Evolutionary conservation across 1,140 invertebrate species (phyloP), one percentile per base, ranked within the genome.

Genomic region (Euura saliciscinereae): DNA sequence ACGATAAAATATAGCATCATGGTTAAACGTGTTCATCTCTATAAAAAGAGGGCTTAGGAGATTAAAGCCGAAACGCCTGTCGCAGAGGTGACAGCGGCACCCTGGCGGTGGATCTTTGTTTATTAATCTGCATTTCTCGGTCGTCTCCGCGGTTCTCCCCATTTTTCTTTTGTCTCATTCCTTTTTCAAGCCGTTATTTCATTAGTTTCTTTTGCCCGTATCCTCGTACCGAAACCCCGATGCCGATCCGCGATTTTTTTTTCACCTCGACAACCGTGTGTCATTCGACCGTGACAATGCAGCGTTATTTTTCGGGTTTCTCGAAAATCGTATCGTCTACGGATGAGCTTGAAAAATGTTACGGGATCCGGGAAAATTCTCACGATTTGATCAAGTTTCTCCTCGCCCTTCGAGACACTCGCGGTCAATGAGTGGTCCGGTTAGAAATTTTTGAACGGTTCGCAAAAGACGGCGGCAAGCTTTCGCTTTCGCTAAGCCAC

Each of bases 211-310:
- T 28, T 28, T 28, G 28, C 28, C 28, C 28, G 28, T 28, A 28
- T 28, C 28, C 28, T 28, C 28, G 28, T 28, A 28, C 28, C 28
- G 28, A 28, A 28, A 28, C 28, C 28, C 28, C 28, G 28, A 28
- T 1, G 28, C 28, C 28, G 28, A 28, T 28, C 28, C 28, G 28
- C 28, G 28, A 28, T 28, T 28, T 28, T 77, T 84, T 83, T 84
- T 79, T 79, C 79, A 70, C 71, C 69, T 76, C 80, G 81, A 84
- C 84, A 84, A 77, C 79, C 80, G 82, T 84, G 82, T 85, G 84
- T 85, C 84, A 85, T 86, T 85, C 85, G 80, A 84, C 77, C 78
- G 71, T 75, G 79, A 82, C 80, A 80, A 79, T 81, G 80, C 81
- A 80, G 84, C 84, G 83, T 84, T 85, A 86, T 85, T 86, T 84